A percentile compares a stretch with the other conserved stretches of the same genome.
Evolutionary conservation across 2,888 invertebrate species (phyloP).

Genomic region (Carterocephalus palaemon): DNA sequence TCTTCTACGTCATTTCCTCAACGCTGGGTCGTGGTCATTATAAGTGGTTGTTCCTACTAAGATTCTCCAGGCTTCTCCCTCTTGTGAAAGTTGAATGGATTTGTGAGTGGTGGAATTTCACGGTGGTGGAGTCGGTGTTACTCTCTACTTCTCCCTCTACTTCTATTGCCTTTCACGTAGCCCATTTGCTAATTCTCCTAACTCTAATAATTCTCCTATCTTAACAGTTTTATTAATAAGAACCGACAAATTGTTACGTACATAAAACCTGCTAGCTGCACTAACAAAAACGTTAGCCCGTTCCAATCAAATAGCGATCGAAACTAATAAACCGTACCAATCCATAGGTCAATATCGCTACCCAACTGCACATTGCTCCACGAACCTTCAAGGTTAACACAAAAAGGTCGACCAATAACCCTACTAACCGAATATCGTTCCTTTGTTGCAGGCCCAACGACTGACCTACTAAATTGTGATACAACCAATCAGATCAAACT

Average conservation of each 20-base stretch:
- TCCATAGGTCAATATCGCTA: constrained; percentile 42
- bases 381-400: constrained; percentile 41
- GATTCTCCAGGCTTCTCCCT: too few relatives aligned
- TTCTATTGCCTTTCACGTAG: too few relatives aligned
- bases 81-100: too few relatives aligned
- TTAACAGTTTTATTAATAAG: too few relatives aligned
- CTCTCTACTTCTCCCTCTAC: too few relatives aligned
- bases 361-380: constrained; percentile 40
- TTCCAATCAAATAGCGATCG: constrained; percentile 35
- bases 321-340: constrained; percentile 37
- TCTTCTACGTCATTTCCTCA: too few relatives aligned
- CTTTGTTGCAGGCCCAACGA: constrained; percentile 50
- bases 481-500: constrained; percentile 32
- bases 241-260: constrained; percentile 22
- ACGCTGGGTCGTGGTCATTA: too few relatives aligned
- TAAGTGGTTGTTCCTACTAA: too few relatives aligned
- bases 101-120: too few relatives aligned
- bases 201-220: too few relatives aligned
- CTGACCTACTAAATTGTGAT: constrained; percentile 38
- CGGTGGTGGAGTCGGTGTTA: too few relatives aligned
- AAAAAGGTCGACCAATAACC: constrained; percentile 48
- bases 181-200: too few relatives aligned
- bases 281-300: constrained; percentile 30
- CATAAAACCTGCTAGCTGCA: constrained; percentile 9
- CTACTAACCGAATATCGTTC: constrained; percentile 40